Evolutionary conservation across 2,888 invertebrate genomes (phyloP), one percentile per base, ranked within the genome.

Genomic region (Gastrophysa polygoni): DNA sequence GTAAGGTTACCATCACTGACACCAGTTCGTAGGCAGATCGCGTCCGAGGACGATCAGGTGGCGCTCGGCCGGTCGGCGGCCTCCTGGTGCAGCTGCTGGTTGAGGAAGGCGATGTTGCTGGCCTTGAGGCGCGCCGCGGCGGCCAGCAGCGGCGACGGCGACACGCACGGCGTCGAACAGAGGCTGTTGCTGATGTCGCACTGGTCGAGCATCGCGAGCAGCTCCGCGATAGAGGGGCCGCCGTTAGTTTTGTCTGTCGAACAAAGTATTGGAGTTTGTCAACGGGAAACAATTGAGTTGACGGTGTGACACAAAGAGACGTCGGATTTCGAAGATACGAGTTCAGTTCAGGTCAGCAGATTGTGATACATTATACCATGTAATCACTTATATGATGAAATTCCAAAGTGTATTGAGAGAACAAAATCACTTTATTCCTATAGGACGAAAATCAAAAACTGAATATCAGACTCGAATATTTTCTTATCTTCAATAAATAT

Each of bases 141-240:
- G 43, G 54, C 85, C 49, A 83, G 80, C 1, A 86, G 86, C 0
- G 89, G 88, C 63, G 89, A 89, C 10, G 89, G 92, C 59, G 91
- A 94, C 70, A 91, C 86, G 71, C 91, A 93, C 66, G 94, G 95
- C 0, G 90, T 91, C 2, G 90, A 90, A 73, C 87, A 87, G 62
- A 89, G 85, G 63, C 91, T 91, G 79, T 90, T 91, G 77, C 91
- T 92, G 68, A 98, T 86, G 81, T 98, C 98, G 83, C 96, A 97
- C 72, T 96, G 95, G 72, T 98, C 96, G 69, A 98, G 85, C 67
- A 98, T 85, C 24, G 92, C 89, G 73, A 98, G 88, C 65, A 98
- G 84, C 83, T 98, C 98, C 77, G 92, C 91, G 1, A 97, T 90
- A 0, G 91, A 90, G 28, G 98, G 98, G n/a, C 98, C 97, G 66